These are phyloP conservation scores for Pseudanteris insignis DNA, from an alignment of 2,888 invertebrate species.

Conservation along the genomic window DNA sequence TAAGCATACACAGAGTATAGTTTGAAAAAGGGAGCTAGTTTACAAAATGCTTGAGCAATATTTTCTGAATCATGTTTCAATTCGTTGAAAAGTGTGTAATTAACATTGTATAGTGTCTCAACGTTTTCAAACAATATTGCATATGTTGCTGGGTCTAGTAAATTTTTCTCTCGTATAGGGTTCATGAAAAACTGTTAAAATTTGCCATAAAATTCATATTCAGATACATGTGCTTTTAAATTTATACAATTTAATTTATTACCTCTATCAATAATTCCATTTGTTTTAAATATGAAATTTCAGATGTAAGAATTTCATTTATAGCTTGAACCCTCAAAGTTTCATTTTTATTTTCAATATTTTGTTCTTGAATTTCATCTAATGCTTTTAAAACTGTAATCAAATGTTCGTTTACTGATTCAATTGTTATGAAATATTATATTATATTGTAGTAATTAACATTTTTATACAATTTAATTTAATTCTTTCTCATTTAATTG, in stretches of 20 bases:
- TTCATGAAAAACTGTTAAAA: slow-evolving; percentile 69
- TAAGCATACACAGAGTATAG: slow-evolving; percentile 81
- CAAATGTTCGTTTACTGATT: too few species aligned
- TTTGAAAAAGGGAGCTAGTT: slow-evolving; percentile 80
- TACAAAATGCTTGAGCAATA: slow-evolving; percentile 74
- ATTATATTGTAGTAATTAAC: too few species aligned
- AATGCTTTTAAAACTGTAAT: slow-evolving; percentile 70
- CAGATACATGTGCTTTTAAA: not conserved
- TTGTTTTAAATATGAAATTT: slow-evolving; percentile 75
- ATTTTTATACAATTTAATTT: too few species aligned
- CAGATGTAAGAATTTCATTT: slow-evolving; percentile 76
- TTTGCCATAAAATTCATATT: slow-evolving; percentile 1
- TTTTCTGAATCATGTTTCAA: slow-evolving; percentile 70
- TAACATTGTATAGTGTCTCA: slow-evolving; percentile 73
- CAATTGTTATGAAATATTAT: too few species aligned
- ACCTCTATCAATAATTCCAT: slow-evolving; percentile 74
- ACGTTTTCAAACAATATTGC: slow-evolving; percentile 73
- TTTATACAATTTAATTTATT: slow-evolving; percentile 12
- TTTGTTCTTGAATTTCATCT: slow-evolving; percentile 64
- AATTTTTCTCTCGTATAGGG: slow-evolving; percentile 69
- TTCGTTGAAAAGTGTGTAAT: slow-evolving; percentile 71
- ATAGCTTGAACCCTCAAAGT: slow-evolving; percentile 69
- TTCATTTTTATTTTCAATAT: slow-evolving; percentile 58
- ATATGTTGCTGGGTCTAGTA: slow-evolving; percentile 68
- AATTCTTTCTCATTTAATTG: too few species aligned